These are phyloP conservation scores for Stegostoma tigrinum DNA, from an alignment of 2,113 vertebrate genomes.

Conservation along the genomic window DNA sequence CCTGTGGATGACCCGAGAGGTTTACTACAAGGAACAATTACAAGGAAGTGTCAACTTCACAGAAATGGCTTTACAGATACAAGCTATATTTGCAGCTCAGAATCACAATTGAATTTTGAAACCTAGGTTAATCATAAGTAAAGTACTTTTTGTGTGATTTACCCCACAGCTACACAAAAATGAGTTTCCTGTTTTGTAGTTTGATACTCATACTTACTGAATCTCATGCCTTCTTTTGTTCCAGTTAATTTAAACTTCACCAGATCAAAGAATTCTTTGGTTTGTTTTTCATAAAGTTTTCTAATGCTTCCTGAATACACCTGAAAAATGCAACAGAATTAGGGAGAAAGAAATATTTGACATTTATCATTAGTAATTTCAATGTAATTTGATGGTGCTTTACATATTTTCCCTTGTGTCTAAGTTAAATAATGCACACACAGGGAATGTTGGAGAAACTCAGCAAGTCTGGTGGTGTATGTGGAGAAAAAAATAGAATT, in stretches of 20 bases:
- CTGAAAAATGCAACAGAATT: slow-evolving; percentile 40
- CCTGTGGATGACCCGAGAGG: background rate
- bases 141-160: background rate
- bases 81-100: background rate
- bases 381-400: background rate
- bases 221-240: slow-evolving; percentile 45
- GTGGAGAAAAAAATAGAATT: too few relatives aligned
- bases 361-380: background rate
- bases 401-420: background rate
- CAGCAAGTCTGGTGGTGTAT: too few relatives aligned
- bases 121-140: background rate
- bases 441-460: too few relatives aligned
- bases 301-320: slow-evolving; percentile 46
- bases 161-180: too few relatives aligned
- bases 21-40: background rate
- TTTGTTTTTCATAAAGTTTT: slow-evolving; percentile 42
- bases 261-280: slow-evolving; percentile 45
- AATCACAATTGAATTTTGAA: background rate
- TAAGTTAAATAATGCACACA: background rate
- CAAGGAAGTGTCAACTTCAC: background rate
- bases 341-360: too few relatives aligned
- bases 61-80: background rate
- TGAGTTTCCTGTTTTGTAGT: background rate
- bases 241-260: slow-evolving; percentile 44
- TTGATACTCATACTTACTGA: background rate